Conservation (phyloP, 2,113 vertebrate genomes). For the Rhea americana region DNA sequence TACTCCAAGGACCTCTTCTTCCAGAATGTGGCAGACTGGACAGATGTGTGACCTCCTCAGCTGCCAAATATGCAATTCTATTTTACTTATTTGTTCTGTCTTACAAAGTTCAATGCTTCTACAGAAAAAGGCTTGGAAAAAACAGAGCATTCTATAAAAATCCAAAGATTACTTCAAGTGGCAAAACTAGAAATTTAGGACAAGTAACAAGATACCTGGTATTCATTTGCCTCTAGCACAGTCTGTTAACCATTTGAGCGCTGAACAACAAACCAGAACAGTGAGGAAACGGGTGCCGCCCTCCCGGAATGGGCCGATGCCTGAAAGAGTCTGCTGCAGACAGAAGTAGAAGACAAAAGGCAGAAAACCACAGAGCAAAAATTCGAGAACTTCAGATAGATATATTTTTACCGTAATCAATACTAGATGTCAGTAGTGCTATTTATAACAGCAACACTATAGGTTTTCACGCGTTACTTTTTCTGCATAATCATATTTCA, state of each 20-base stretch:
- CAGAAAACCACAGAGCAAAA: fast-evolving
- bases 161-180: background rate
- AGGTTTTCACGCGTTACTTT: constrained; percentile 30
- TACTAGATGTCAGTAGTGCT: background rate
- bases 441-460: constrained; percentile 12
- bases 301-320: background rate
- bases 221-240: background rate
- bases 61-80: background rate
- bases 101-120: background rate
- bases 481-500: constrained; percentile 13
- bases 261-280: background rate
- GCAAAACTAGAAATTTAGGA: background rate
- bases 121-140: background rate
- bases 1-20: background rate
- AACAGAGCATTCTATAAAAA: background rate
- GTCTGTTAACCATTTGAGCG: background rate
- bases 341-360: background rate
- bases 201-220: background rate
- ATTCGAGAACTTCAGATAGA: background rate
- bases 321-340: background rate
- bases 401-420: background rate
- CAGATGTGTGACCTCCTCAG: background rate
- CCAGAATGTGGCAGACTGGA: background rate
- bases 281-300: background rate
- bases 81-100: background rate